These are phyloP conservation scores for Falco peregrinus DNA, from an alignment of 2,797 vertebrate species.

Conservation along the genomic window DNA sequence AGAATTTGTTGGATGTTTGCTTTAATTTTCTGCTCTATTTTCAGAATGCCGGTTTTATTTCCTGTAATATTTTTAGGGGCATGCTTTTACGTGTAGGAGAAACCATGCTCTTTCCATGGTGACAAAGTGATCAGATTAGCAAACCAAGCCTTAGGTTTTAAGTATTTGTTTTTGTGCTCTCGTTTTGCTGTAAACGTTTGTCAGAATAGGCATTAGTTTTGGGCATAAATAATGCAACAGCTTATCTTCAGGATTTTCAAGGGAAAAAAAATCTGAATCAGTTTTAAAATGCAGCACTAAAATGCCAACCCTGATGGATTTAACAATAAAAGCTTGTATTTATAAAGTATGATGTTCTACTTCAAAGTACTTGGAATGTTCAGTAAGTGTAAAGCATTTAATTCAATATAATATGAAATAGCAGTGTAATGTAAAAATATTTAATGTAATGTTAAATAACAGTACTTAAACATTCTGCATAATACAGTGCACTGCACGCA, in stretches of 20 bases:
- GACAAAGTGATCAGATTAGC: neutral
- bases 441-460: neutral
- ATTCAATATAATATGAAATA: neutral
- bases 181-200: neutral
- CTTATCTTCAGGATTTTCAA: neutral
- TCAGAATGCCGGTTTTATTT: neutral
- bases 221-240: neutral
- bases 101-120: neutral
- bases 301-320: neutral
- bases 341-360: neutral
- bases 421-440: neutral
- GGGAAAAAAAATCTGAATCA: neutral
- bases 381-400: neutral
- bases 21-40: slow-evolving; percentile 40
- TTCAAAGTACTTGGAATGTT: neutral
- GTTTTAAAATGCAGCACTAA: neutral
- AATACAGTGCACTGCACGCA: neutral
- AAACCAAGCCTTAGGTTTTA: neutral
- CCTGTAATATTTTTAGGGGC: neutral
- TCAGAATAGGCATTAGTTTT: neutral
- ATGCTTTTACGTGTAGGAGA: neutral
- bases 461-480: neutral
- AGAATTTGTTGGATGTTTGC: slow-evolving; percentile 7
- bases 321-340: neutral
- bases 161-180: neutral